Base-by-base conservation (phyloP, 2,888 invertebrate species). In the Apodemia zela region DNA sequence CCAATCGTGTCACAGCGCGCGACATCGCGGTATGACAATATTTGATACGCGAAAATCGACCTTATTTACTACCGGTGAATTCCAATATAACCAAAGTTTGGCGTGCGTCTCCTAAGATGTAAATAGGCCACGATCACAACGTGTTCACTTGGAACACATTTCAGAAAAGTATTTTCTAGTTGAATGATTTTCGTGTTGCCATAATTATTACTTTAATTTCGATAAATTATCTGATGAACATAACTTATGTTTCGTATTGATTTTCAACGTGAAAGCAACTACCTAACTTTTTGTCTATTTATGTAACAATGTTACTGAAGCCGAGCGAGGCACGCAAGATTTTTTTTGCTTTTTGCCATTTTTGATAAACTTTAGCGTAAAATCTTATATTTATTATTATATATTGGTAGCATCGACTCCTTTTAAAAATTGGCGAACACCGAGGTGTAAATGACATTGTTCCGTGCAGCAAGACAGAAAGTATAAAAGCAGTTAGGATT, bases 1-100 rank as follows among this genome's bases (percentile, higher is more conserved):
- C 66, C 76, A 74, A 73, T 77, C 78, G 78, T 88, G 89, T 87
- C 87, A 85, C 87, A 81, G 78, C 78, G 76, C 75, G 82, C 83
- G 87, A 87, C 87, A 85, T 83, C 84, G 78, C 73, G 73, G 62
- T 65, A 59, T 62, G 65, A 63, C 67, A 65, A 68, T 68, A 64
- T 42, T 51, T 62, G 68, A 21, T 66, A 64, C 33, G 64, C 67
- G 66, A 72, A 71, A 67, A 54, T 29, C 70, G 61, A 67, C 69
- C 68, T 51, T 71, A 71, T 66, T 18, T 57, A 66, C 68, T 38
- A 13, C 13, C 38, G 60, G 33, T 62, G 57, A 60, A 61, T 65
- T 65, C 45, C 57, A 8, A n/a, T 17, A 47, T 25, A 54, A 54
- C 21, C 54, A 61, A 60, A 64, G 15, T 61, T 64, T 64, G 57